Percentiles rank a stretch among this genome's conserved stretches.
Conservation (phyloP, 2,113 vertebrate species). For the Galeopterus variegatus region DNA sequence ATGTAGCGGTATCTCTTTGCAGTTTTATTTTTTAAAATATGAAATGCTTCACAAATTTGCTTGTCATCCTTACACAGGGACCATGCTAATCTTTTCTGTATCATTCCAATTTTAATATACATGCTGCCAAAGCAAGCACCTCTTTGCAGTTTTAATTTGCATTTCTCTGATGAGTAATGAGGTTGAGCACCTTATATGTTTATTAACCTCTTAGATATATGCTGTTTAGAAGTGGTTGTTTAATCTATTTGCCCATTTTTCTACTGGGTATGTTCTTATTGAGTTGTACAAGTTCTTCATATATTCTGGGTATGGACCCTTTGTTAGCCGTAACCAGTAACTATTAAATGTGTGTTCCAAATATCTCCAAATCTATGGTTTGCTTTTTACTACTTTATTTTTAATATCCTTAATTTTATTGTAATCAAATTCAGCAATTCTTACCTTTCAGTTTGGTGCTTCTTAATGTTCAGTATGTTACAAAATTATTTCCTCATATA, state of each 20-base stretch:
- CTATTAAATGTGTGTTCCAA: background rate
- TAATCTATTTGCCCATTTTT: background rate
- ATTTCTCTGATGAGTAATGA: background rate
- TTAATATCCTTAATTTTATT: conserved; percentile 56
- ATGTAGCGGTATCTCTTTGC: background rate
- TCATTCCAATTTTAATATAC: too few species aligned
- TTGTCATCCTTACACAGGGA: too few species aligned
- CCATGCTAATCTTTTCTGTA: too few species aligned
- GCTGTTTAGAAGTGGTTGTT: background rate
- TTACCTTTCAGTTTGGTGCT: background rate
- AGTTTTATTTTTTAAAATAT: too few species aligned
- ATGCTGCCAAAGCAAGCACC: too few species aligned
- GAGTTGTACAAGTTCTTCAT: background rate
- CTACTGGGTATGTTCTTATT: background rate
- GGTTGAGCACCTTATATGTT: background rate
- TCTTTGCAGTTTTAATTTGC: conserved; percentile 53
- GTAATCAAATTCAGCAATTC: background rate
- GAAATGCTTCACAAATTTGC: too few species aligned
- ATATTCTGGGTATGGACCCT: background rate
- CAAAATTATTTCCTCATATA: conserved; percentile 4
- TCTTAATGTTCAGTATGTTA: conserved; percentile 29
- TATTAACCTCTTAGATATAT: background rate
- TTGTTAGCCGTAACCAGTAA: background rate
- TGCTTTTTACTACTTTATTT: conserved; percentile 17
- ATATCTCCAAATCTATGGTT: background rate